Evolutionary conservation across 2,888 invertebrate genomes (phyloP).

Genomic region (Eupelmus urozonus): DNA sequence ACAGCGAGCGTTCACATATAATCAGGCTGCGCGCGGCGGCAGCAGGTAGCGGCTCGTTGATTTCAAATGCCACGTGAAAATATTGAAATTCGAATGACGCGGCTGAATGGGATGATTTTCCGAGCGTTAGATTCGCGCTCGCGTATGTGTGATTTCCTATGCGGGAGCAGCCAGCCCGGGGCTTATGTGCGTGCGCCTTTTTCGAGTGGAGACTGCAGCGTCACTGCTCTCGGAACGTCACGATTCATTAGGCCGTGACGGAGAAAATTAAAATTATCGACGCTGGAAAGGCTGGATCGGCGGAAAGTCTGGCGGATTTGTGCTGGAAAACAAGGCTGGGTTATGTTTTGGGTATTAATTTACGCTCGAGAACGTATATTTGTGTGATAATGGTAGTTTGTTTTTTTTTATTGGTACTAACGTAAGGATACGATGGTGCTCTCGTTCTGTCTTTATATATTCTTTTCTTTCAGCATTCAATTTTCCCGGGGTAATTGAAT

Average conservation of each 20-base stretch:
- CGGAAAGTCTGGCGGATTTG: too few species aligned
- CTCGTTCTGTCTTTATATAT: too few species aligned
- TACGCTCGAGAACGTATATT: too few species aligned
- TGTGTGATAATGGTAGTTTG: too few species aligned
- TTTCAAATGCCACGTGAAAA: conserved; percentile 51
- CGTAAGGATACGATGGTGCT: too few species aligned
- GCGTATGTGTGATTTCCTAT: conserved; percentile 8
- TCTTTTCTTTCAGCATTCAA: neutral
- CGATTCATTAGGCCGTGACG: neutral
- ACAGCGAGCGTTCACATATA: conserved; percentile 3
- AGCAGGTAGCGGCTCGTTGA: conserved; percentile 24
- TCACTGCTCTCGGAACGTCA: neutral
- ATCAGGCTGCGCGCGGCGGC: neutral
- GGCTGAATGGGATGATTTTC: conserved; percentile 47
- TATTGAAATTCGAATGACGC: conserved; percentile 47
- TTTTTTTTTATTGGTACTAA: too few species aligned
- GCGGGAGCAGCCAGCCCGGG: too few species aligned
- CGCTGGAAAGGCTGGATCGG: too few species aligned
- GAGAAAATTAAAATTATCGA: too few species aligned
- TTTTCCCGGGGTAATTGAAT: neutral
- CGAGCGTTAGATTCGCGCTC: conserved; percentile 34
- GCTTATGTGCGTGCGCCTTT: neutral
- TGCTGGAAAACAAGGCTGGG: too few species aligned
- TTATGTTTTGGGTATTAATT: too few species aligned
- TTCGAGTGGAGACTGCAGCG: neutral